Evolutionary conservation across 2,888 invertebrate genomes (phyloP).

Genomic region (Oscheius myriophilus): DNA sequence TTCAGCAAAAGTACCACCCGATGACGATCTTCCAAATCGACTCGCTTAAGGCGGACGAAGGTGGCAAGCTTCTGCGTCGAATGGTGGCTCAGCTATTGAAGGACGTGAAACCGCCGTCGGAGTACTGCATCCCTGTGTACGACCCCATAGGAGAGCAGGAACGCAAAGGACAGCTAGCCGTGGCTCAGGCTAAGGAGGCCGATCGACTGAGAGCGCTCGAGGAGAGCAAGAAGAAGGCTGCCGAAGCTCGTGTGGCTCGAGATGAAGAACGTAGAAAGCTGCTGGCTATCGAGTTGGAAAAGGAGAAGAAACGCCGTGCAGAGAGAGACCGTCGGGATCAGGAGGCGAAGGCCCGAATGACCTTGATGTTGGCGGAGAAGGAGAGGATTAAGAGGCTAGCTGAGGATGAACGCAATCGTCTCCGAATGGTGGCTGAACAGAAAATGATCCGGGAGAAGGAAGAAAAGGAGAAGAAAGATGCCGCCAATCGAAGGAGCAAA

Average conservation of each 20-base stretch:
- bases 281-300: slow-evolving; percentile 4
- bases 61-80: not conserved
- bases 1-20: slow-evolving; percentile 42
- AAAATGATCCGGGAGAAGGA: not conserved
- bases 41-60: not conserved
- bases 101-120: slow-evolving; percentile 35
- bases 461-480: slow-evolving; percentile 16
- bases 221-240: slow-evolving; percentile 22
- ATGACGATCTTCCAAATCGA: slow-evolving; percentile 35
- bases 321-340: not conserved
- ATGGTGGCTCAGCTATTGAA: slow-evolving; percentile 31
- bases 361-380: not conserved
- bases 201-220: slow-evolving; percentile 25
- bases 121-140: slow-evolving; percentile 49
- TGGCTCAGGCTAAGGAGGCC: slow-evolving; percentile 2
- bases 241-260: slow-evolving; percentile 23
- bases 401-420: not conserved
- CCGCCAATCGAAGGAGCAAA: not conserved
- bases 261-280: slow-evolving; percentile 17
- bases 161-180: slow-evolving; percentile 16
- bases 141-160: slow-evolving; percentile 50
- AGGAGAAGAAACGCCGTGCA: not conserved
- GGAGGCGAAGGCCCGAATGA: not conserved
- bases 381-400: not conserved
- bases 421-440: not conserved